These are phyloP conservation scores for Drosophila lacicola DNA, from an alignment of 2,888 invertebrate species.

Conservation along the genomic window DNA sequence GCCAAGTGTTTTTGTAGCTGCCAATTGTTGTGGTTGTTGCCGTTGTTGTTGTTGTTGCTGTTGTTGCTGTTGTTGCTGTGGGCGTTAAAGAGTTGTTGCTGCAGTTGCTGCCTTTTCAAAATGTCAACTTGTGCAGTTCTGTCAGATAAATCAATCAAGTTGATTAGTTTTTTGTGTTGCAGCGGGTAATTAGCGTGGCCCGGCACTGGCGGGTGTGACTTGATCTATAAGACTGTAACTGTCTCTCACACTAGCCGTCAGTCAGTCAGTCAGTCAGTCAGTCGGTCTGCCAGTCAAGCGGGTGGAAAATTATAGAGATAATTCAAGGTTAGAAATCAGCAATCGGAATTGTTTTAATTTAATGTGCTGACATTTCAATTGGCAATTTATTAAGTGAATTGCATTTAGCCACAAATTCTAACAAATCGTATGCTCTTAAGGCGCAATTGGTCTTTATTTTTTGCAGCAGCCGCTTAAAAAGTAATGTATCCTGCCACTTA, in stretches of 20 bases:
- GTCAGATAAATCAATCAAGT: slow-evolving; percentile 84
- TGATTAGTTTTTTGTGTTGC: slow-evolving; percentile 77
- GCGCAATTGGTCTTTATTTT: slow-evolving; percentile 8
- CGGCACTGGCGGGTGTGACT: slow-evolving; percentile 62
- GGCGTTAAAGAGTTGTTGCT: slow-evolving; percentile 53
- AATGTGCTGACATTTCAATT: slow-evolving; percentile 35
- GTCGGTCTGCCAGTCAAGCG: slow-evolving; percentile 32
- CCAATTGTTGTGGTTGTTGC: slow-evolving; percentile 23
- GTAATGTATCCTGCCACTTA: slow-evolving; percentile 38
- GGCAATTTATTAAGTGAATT: slow-evolving; percentile 50
- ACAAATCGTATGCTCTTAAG: slow-evolving; percentile 20
- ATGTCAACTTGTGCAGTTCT: slow-evolving; percentile 77
- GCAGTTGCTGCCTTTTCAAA: slow-evolving; percentile 58
- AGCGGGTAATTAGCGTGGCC: slow-evolving; percentile 74
- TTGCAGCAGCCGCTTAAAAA: slow-evolving; percentile 30
- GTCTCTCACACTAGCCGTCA: slow-evolving; percentile 12
- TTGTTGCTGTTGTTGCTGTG: slow-evolving; percentile 38
- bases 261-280: slow-evolving; percentile 2
- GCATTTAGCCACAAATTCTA: slow-evolving; percentile 22
- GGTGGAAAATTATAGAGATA: slow-evolving; percentile 65
- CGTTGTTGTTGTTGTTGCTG: slow-evolving; percentile 23
- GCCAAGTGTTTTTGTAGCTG: slow-evolving; percentile 54
- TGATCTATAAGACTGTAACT: slow-evolving; percentile 39
- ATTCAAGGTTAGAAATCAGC: slow-evolving; percentile 63
- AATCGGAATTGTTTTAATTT: slow-evolving; percentile 53